Evolutionary conservation across 1,140 invertebrate species (phyloP), one percentile per base, ranked within the genome.

Genomic region (Episyrphus balteatus): DNA sequence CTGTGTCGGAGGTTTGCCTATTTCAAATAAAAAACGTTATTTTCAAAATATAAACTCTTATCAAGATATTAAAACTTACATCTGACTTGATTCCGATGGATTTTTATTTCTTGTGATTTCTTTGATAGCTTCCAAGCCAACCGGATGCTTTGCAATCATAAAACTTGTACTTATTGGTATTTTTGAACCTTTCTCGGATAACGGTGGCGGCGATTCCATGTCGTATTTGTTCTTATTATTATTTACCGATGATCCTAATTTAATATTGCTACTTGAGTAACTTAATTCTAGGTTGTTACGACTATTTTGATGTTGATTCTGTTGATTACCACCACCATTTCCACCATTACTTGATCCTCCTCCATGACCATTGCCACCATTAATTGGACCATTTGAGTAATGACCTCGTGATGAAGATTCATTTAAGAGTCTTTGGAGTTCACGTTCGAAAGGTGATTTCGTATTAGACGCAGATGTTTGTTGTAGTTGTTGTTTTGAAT

Each of bases 351-450:
- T 15, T 37, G 36, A 37, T 5, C 36, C 11, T 8, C 45, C 40
- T 9, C 41, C 17, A 41, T 19, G 14, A 19, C 39, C 17, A 26
- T 11, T 39, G 44, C 31, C 36, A 41, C 46, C 36, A 32, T 40
- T 41, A 3, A 11, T 17, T 39, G 19, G 7, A 26, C 36, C 18
- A 33, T 37, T 42, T 21, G n/a, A 3, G 17, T 21, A 14, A 5
- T 30, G 42, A 31, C 57, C 59, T 17, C 61, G 58, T 17, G 58
- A 51, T 15, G 62, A 55, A 7, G 65, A 68, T 56, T 83, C 80
- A 56, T 84, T 83, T 39, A 84, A 68, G 48, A 84, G 70, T 62
- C 81, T 80, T 67, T 84, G 80, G 50, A 84, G 81, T 59, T 84
- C 82, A 56, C 80, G 74, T 67, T 83, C 81, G 56, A 83, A 83